A percentile compares a stretch with the other conserved stretches of the same genome.
Conservation (phyloP, 2,888 invertebrate genomes). For the Lampropteryx suffumata region DNA sequence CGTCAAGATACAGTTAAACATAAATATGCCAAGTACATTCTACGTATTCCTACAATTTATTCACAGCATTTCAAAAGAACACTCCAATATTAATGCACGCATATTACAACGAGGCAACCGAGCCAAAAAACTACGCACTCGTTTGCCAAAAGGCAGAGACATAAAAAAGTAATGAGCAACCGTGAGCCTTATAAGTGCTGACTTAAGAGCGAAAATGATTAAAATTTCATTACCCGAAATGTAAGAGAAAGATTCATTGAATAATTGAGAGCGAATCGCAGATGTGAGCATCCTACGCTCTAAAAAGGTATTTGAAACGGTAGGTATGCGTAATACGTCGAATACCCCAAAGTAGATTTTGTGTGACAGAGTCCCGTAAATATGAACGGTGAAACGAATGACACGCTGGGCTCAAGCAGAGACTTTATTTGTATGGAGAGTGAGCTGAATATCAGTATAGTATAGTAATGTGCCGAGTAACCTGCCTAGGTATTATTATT, state of each 20-base stretch:
- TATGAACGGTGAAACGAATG: too few species aligned
- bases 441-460: too few species aligned
- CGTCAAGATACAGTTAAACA: too few species aligned
- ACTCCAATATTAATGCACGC: slow-evolving; percentile 12
- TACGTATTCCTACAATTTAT: slow-evolving; percentile 5
- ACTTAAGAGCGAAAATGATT: slow-evolving; percentile 57
- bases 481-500: too few species aligned
- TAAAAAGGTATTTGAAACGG: background rate
- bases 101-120: slow-evolving; percentile 6
- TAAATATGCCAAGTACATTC: background rate
- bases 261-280: slow-evolving; percentile 61
- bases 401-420: too few species aligned
- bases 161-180: slow-evolving; percentile 45
- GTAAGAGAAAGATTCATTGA: slow-evolving; percentile 68
- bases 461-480: too few species aligned
- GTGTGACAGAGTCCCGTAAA: too few species aligned
- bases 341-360: background rate
- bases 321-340: too few species aligned
- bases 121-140: slow-evolving; percentile 22
- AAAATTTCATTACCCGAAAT: slow-evolving; percentile 72
- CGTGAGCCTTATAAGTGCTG: slow-evolving; percentile 48
- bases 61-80: slow-evolving; percentile 10
- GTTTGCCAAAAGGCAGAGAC: slow-evolving; percentile 16
- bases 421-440: too few species aligned
- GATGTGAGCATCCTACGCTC: slow-evolving; percentile 35